A percentile compares a stretch with the other conserved stretches of the same genome.
phyloP scores from a whole-genome alignment of 2,113 vertebrate genomes.

The Redunca redunca region DNA sequence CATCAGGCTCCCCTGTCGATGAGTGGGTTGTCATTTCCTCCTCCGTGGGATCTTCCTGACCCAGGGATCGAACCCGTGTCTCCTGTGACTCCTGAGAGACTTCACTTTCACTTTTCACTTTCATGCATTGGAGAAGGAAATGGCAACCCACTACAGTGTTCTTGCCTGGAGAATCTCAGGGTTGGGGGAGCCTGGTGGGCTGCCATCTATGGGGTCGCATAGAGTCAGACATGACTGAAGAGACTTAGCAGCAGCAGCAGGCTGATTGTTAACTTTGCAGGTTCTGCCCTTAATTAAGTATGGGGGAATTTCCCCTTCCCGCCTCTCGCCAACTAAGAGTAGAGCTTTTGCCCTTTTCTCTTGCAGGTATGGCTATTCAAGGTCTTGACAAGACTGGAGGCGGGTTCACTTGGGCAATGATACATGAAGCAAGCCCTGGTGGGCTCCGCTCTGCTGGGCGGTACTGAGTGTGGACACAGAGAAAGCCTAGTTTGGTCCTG shows the following conservation, averaged over 20 bases:
- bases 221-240: no score
- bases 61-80: neutral
- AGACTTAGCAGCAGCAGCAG: neutral
- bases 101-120: no score
- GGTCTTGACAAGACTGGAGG: neutral
- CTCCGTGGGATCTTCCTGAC: neutral
- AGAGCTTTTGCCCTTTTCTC: neutral
- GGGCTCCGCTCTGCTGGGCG: neutral
- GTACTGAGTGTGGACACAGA: neutral
- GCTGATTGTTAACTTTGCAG: neutral
- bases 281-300: neutral
- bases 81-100: neutral
- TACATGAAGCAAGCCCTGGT: neutral
- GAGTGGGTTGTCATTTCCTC: neutral
- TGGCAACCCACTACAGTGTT: no score
- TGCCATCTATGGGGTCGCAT: no score
- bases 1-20: neutral
- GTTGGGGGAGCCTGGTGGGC: no score
- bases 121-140: no score
- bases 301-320: neutral
- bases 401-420: no score
- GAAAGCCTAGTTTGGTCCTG: neutral
- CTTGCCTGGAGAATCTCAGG: no score
- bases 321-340: neutral
- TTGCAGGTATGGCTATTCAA: neutral